Evolutionary conservation across 2,113 vertebrate species (phyloP), one percentile per base, ranked within the genome.

Genomic region (Monopterus albus): DNA sequence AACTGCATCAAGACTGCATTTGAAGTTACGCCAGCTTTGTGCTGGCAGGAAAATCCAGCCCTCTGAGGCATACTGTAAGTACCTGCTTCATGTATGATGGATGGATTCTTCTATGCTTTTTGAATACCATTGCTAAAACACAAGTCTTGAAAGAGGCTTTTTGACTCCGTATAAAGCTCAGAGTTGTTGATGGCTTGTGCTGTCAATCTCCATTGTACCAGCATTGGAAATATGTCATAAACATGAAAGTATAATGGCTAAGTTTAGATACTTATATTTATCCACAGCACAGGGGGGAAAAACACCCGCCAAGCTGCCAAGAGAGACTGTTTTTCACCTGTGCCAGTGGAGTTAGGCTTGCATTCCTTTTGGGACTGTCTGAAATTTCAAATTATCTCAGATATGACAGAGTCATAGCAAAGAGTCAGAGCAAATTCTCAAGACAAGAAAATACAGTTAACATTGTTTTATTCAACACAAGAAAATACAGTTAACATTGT

Each of bases 141-240:
- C 3, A 3, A 18, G n/a, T 36, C 28, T 45, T 7, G 2, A 53
- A 29, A 23, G 46, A 46, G 23, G 31, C 38, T 47, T 13, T 50
- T 31, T 11, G 36, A 26, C 7, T 35, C 33, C 43, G 46, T 46
- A 25, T 46, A 42, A 40, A 33, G 39, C 42, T 49, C 43, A 20
- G 46, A 47, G 40, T 8, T 31, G 29, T 53, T 53, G 38, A 64
- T 11, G 10, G 7, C 45, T 25, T 26, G 36, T 33, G 60, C 53
- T 47, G 53, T 72, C 59, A 78, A 7, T 59, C 66, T 65, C 52
- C 36, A 26, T 8, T 15, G 20, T 10, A 23, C 9, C 38, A 36
- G 38, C 15, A 5, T 36, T 35, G 13, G 17, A 52, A 59, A 46
- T 10, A 31, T 53, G 39, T 40, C 67, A 59, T 3, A 28, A 29